phyloP scores from a whole-genome alignment of 2,113 vertebrate genomes.

The Limanda limanda region DNA sequence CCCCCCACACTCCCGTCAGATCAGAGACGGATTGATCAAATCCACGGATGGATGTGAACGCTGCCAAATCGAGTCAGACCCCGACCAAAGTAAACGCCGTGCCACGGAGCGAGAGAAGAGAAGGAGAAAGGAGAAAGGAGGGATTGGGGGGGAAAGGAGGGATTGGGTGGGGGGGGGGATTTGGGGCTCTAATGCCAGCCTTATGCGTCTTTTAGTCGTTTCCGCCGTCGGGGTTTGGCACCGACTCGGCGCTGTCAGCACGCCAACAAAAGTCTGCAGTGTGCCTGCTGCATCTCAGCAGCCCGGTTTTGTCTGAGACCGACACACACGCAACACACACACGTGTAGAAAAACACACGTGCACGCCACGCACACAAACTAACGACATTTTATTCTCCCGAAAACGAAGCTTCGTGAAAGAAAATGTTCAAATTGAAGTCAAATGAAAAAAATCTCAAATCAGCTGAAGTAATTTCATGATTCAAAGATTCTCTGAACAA shows the following conservation, averaged over 20 bases:
- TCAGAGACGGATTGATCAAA: slow-evolving; percentile 70
- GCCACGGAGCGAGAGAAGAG: slow-evolving; percentile 74
- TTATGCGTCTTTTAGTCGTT: slow-evolving; percentile 94
- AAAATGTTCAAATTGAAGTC: no score
- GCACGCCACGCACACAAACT: slow-evolving; percentile 16
- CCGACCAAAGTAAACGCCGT: no score
- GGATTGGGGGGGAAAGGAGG: slow-evolving; percentile 70
- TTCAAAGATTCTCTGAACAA: no score
- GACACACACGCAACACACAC: slow-evolving; percentile 74
- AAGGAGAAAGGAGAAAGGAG: slow-evolving; percentile 62
- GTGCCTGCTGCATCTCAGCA: slow-evolving; percentile 93
- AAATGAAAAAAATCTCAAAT: no score
- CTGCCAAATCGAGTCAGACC: slow-evolving; percentile 8
- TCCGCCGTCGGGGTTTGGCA: slow-evolving; percentile 97
- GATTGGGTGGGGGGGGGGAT: slow-evolving; percentile 85
- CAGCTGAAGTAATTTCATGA: no score
- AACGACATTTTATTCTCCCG: neutral
- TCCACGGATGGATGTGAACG: slow-evolving; percentile 42
- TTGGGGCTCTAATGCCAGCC: slow-evolving; percentile 91
- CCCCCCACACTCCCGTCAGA: slow-evolving; percentile 5
- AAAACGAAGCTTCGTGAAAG: slow-evolving; percentile 2
- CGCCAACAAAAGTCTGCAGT: slow-evolving; percentile 98
- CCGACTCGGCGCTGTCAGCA: slow-evolving; percentile 87
- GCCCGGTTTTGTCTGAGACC: slow-evolving; percentile 87
- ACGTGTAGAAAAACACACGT: slow-evolving; percentile 33